Percentiles rank a stretch among this genome's conserved stretches.
Conservation (phyloP, 2,888 invertebrate genomes). For the Leptopilina syphax region DNA sequence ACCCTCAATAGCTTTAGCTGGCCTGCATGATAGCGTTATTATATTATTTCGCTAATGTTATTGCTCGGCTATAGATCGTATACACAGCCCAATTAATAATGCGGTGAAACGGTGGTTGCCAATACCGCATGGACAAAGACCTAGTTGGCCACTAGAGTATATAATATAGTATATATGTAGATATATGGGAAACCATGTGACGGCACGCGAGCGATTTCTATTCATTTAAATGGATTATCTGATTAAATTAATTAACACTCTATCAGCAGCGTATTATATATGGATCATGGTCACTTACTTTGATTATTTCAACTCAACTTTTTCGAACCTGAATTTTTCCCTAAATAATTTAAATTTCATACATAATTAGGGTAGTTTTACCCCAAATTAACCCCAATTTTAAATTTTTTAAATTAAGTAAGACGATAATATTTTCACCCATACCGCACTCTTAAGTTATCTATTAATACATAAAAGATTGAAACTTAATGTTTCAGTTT, state of each 20-base stretch:
- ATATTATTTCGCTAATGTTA: conserved; percentile 70
- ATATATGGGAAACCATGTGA: conserved; percentile 46
- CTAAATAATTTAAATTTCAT: too few species aligned
- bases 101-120: conserved; percentile 49
- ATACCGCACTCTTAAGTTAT: too few species aligned
- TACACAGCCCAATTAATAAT: conserved; percentile 62
- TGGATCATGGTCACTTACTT: too few species aligned
- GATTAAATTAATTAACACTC: conserved; percentile 63
- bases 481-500: too few species aligned
- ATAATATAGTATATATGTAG: too few species aligned
- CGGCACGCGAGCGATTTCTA: conserved; percentile 50
- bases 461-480: too few species aligned
- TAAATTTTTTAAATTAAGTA: too few species aligned
- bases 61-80: conserved; percentile 54
- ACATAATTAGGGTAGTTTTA: too few species aligned
- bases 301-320: too few species aligned
- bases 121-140: conserved; percentile 25
- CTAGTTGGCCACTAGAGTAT: conserved; percentile 30
- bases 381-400: too few species aligned
- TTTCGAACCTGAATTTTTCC: too few species aligned
- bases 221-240: conserved; percentile 56
- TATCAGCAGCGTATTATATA: neutral
- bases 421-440: too few species aligned
- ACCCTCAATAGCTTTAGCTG: conserved; percentile 34
- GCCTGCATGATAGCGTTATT: conserved; percentile 51